Percentiles rank a stretch among this genome's conserved stretches.
Conservation (phyloP, 1,140 invertebrate genomes). For the Ephestia elutella region DNA sequence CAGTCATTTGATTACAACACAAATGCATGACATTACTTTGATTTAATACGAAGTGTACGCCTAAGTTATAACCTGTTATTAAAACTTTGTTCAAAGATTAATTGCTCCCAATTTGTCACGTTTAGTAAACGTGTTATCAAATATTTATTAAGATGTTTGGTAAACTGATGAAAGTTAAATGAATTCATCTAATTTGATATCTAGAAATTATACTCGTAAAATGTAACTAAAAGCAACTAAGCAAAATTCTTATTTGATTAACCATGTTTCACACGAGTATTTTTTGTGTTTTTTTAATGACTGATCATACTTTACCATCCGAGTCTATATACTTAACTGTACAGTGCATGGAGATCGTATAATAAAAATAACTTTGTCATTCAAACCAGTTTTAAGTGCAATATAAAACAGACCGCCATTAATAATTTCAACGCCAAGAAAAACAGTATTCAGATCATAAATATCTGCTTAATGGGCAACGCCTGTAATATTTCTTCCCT, state of each 20-base stretch:
- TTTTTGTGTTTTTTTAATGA: no score
- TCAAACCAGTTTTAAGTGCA: background rate
- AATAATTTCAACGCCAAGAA: conserved; percentile 46
- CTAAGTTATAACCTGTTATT: background rate
- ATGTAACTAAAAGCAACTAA: no score
- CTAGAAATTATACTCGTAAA: no score
- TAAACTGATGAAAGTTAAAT: conserved; percentile 12
- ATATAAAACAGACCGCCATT: conserved; percentile 18
- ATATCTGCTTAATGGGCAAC: conserved; percentile 47
- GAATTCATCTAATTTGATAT: background rate
- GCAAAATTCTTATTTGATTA: no score
- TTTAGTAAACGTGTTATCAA: conserved; percentile 8
- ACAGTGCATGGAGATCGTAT: no score
- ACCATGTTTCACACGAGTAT: no score
- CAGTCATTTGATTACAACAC: no score
- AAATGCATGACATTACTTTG: no score
- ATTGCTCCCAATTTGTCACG: conserved; percentile 5
- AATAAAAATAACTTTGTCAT: background rate
- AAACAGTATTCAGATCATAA: conserved; percentile 36
- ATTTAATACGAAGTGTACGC: no score
- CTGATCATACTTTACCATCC: no score
- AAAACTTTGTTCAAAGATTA: conserved; percentile 8
- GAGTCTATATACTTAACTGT: no score
- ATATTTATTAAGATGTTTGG: conserved; percentile 11
- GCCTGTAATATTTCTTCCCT: conserved; percentile 47